These are phyloP conservation scores for Cryptomyrus ogoouensis DNA, from an alignment of 2,113 vertebrate species.

Conservation along the genomic window DNA sequence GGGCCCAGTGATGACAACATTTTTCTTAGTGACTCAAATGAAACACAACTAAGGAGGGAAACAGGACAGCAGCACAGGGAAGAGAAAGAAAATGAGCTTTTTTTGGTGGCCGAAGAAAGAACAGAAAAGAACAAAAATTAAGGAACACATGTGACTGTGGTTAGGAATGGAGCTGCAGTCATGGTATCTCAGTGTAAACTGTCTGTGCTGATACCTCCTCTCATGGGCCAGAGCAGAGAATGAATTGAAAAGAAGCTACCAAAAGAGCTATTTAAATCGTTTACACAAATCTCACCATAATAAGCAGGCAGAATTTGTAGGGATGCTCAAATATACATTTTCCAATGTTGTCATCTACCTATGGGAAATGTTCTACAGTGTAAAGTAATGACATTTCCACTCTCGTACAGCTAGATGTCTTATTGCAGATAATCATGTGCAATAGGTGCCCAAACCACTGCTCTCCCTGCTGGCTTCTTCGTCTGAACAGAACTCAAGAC, in stretches of 20 bases:
- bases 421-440: not conserved
- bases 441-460: not conserved
- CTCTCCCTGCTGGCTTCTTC: not conserved
- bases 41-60: not conserved
- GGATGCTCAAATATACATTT: not conserved
- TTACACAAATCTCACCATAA: not conserved
- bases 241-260: not conserved
- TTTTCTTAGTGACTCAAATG: not conserved
- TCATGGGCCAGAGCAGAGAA: not conserved
- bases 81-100: not conserved
- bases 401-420: not conserved
- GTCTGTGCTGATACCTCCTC: not conserved
- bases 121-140: not conserved
- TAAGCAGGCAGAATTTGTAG: not conserved
- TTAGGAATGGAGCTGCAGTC: not conserved
- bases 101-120: not conserved
- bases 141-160: not conserved
- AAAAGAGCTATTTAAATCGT: not conserved
- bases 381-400: not conserved
- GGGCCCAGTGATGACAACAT: not conserved
- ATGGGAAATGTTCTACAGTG: not conserved
- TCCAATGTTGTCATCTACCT: not conserved
- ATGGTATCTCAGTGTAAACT: not conserved
- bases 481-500: not conserved
- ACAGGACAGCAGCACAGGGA: not conserved